Evolutionary conservation across 2,797 vertebrate species (phyloP).

Genomic region (Gymnothorax javanicus): DNA sequence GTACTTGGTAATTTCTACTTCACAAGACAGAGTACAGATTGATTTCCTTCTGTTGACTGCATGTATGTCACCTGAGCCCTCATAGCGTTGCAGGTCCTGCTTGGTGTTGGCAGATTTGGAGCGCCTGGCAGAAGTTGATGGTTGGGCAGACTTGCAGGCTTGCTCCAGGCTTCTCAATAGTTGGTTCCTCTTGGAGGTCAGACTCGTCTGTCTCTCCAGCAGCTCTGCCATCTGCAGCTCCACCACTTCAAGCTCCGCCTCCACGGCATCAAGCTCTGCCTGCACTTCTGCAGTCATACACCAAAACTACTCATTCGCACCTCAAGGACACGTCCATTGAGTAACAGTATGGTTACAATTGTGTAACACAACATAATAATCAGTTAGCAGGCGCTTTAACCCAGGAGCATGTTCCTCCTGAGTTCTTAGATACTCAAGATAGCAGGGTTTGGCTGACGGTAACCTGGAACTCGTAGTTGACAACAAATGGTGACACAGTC

Average conservation of each 20-base stretch:
- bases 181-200: conserved; percentile 73
- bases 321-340: neutral
- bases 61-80: conserved; percentile 76
- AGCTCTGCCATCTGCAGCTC: conserved; percentile 87
- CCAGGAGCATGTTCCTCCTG: neutral
- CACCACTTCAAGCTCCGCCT: conserved; percentile 81
- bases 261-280: conserved; percentile 79
- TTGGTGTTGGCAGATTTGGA: conserved; percentile 61
- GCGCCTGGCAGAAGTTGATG: conserved; percentile 55
- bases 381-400: neutral
- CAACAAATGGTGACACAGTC: neutral
- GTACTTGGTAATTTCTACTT: neutral
- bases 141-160: conserved; percentile 59
- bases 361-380: neutral
- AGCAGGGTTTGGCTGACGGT: no score
- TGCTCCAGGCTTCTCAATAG: conserved; percentile 77
- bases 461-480: neutral
- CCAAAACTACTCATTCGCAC: neutral
- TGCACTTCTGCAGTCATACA: conserved; percentile 67
- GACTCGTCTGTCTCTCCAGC: conserved; percentile 80
- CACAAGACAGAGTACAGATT: neutral
- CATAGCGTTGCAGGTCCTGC: conserved; percentile 70
- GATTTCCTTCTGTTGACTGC: neutral
- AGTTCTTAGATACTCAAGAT: neutral
- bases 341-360: neutral